These are phyloP conservation scores for Calyptommatus sinebrachiatus DNA, from an alignment of 2,113 vertebrate genomes.

Conservation along the genomic window DNA sequence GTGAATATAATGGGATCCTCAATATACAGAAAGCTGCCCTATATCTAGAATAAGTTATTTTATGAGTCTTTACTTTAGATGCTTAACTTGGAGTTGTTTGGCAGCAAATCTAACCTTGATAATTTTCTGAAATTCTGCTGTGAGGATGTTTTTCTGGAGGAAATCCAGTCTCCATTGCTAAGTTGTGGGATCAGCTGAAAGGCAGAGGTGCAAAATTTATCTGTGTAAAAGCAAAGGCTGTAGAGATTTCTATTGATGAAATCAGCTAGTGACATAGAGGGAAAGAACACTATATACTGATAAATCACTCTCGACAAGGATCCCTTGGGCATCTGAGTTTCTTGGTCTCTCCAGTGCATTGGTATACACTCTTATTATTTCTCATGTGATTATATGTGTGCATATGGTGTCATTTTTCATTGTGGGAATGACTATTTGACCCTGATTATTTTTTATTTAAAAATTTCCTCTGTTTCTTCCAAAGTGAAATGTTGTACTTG, in stretches of 20 bases:
- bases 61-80: conserved; percentile 5
- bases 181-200: conserved; percentile 23
- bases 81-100: conserved; percentile 5
- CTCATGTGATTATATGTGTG: conserved; percentile 58
- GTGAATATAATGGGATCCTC: no score
- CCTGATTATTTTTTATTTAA: conserved; percentile 49
- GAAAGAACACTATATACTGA: conserved; percentile 38
- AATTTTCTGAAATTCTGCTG: neutral
- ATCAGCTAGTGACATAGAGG: conserved; percentile 48
- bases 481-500: conserved; percentile 61
- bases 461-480: conserved; percentile 48
- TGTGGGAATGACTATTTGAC: conserved; percentile 57
- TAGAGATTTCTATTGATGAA: conserved; percentile 50
- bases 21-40: neutral
- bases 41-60: neutral
- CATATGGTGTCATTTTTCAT: conserved; percentile 67
- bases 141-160: conserved; percentile 26
- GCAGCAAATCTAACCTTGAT: conserved; percentile 6
- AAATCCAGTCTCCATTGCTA: conserved; percentile 15
- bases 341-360: conserved; percentile 41
- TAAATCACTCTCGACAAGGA: conserved; percentile 67
- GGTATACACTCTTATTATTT: conserved; percentile 59
- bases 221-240: conserved; percentile 14
- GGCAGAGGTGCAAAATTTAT: conserved; percentile 17
- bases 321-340: conserved; percentile 63